Percentiles rank a stretch among this genome's conserved stretches.
Conservation (phyloP, 2,888 invertebrate species). For the Cecidostiba fungosa region DNA sequence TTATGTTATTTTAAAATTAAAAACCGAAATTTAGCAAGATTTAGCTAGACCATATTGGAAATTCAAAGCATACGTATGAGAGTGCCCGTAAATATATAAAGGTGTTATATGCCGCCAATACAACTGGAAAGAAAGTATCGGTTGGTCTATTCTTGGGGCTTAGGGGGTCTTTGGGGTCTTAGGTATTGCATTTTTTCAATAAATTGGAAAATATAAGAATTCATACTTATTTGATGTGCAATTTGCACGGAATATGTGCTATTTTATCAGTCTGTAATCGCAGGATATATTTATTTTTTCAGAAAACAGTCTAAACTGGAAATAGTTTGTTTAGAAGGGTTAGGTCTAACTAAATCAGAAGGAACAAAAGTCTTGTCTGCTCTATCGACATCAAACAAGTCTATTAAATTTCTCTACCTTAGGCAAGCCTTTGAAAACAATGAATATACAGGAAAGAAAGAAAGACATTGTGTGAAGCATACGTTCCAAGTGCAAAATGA, state of each 20-base stretch:
- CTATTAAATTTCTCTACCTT: constrained; percentile 40
- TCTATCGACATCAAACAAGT: constrained; percentile 13
- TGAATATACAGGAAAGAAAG: neutral
- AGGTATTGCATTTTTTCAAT: neutral
- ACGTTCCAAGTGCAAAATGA: neutral
- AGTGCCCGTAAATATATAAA: neutral
- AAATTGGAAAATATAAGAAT: neutral
- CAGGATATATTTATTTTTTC: neutral
- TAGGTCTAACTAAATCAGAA: constrained; percentile 29
- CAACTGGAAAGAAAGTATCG: no score
- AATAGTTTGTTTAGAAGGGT: constrained; percentile 47
- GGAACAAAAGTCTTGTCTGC: constrained; percentile 34
- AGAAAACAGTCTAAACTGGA: constrained; percentile 40
- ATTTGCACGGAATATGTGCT: no score
- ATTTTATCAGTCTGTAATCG: no score
- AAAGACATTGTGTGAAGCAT: neutral
- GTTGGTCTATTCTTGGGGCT: no score
- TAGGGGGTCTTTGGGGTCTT: no score
- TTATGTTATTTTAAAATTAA: neutral
- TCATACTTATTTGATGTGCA: neutral
- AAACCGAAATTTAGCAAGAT: no score
- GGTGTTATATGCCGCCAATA: no score
- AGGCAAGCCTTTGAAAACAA: constrained; percentile 35
- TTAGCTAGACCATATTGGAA: neutral
- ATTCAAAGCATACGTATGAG: neutral